Evolutionary conservation across 2,888 invertebrate species (phyloP).

Genomic region (Noctua janthina): DNA sequence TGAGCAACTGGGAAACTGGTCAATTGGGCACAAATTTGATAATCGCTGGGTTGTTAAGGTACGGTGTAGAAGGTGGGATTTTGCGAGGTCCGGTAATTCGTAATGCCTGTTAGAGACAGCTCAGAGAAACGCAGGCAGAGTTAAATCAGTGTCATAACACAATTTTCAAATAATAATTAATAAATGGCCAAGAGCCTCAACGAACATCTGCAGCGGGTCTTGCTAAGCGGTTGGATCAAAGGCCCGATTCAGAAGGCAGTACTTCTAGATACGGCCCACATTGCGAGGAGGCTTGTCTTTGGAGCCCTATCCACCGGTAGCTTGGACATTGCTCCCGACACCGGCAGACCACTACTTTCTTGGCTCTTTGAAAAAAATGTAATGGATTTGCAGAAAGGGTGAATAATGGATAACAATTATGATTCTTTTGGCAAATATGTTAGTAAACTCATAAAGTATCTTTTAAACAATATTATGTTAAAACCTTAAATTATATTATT

Average conservation of each 20-base stretch:
- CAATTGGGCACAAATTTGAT: slow-evolving; percentile 66
- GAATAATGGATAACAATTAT: not conserved
- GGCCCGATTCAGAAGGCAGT: no score
- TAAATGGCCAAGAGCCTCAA: no score
- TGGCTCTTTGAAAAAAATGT: no score
- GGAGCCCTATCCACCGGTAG: no score
- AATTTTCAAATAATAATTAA: not conserved
- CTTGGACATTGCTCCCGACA: no score
- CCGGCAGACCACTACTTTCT: no score
- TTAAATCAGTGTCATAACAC: not conserved
- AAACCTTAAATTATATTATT: not conserved
- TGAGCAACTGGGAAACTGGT: slow-evolving; percentile 51
- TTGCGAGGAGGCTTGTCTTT: no score
- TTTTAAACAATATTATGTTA: not conserved
- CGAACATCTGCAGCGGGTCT: no score
- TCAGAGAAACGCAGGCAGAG: not conserved
- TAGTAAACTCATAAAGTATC: not conserved
- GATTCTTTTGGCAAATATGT: not conserved
- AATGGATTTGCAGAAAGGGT: no score
- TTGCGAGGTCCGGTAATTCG: slow-evolving; percentile 62
- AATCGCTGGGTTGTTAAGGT: slow-evolving; percentile 55
- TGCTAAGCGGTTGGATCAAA: no score
- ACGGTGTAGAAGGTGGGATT: slow-evolving; percentile 35
- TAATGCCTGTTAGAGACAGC: slow-evolving; percentile 48
- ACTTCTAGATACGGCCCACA: no score